A percentile compares a stretch with the other conserved stretches of the same genome.
Evolutionary conservation across 2,113 vertebrate genomes (phyloP).

Genomic region (Microtus oregoni): DNA sequence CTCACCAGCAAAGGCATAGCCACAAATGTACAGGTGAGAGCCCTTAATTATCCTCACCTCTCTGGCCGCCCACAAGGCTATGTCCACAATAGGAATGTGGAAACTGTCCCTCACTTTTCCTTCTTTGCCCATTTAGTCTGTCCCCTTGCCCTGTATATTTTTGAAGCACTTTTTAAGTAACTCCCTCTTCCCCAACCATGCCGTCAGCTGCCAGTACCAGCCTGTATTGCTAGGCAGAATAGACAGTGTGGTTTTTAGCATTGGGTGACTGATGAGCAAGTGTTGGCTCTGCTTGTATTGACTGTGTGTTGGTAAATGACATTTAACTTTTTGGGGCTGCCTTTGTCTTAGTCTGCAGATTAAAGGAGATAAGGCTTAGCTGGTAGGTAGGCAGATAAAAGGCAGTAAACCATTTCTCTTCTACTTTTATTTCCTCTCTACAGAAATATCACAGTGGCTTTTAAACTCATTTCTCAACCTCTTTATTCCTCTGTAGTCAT

Average conservation of each 20-base stretch:
- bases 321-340: neutral
- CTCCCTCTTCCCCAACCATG: neutral
- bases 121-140: neutral
- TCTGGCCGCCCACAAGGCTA: neutral
- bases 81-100: neutral
- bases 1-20: neutral
- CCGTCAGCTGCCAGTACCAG: neutral
- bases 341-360: neutral
- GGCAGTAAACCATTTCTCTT: neutral
- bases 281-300: neutral
- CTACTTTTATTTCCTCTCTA: neutral
- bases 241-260: neutral
- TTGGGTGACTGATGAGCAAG: neutral
- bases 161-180: neutral
- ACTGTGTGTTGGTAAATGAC: neutral
- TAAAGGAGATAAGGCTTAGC: neutral
- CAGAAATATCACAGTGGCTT: neutral
- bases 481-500: neutral
- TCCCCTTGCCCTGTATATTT: neutral
- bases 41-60: neutral
- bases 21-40: neutral
- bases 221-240: neutral
- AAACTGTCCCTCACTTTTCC: neutral
- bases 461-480: neutral
- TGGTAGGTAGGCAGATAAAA: neutral